phyloP scores from a whole-genome alignment of 2,888 invertebrate species.

The Pyrgus malvae region DNA sequence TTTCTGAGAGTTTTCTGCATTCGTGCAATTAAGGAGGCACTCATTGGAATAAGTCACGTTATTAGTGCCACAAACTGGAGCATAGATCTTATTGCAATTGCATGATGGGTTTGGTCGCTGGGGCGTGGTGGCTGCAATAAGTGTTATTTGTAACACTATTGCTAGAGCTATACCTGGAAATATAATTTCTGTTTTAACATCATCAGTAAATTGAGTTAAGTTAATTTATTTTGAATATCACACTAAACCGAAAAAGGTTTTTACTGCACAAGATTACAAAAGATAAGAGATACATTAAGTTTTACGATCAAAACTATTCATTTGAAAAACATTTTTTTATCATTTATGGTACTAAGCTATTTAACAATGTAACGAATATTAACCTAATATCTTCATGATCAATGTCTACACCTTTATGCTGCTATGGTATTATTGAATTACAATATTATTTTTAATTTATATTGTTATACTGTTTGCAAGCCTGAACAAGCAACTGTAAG shows the following conservation, averaged over 20 bases:
- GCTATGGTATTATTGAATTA: conserved; percentile 27
- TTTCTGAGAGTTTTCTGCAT: conserved; percentile 10
- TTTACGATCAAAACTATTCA: no score
- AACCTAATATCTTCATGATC: conserved; percentile 11
- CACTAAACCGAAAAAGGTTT: no score
- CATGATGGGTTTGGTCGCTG: neutral
- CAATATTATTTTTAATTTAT: conserved; percentile 19
- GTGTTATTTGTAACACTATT: neutral
- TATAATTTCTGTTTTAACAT: neutral
- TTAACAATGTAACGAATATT: neutral
- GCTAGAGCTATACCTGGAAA: neutral
- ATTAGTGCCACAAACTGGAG: conserved; percentile 34
- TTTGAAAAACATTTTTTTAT: no score
- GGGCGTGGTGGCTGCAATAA: conserved; percentile 7
- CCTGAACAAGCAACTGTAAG: conserved; percentile 18
- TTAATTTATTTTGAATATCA: no score
- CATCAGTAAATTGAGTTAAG: no score
- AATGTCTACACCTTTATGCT: neutral
- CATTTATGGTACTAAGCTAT: no score
- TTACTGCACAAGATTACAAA: no score
- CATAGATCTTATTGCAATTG: conserved; percentile 25
- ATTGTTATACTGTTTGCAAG: conserved; percentile 1
- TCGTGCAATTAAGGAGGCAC: conserved; percentile 32
- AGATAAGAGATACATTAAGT: no score
- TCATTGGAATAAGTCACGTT: conserved; percentile 31